Evolutionary conservation across 2,797 vertebrate species (phyloP).

Genomic region (Phalloptychus januarius): DNA sequence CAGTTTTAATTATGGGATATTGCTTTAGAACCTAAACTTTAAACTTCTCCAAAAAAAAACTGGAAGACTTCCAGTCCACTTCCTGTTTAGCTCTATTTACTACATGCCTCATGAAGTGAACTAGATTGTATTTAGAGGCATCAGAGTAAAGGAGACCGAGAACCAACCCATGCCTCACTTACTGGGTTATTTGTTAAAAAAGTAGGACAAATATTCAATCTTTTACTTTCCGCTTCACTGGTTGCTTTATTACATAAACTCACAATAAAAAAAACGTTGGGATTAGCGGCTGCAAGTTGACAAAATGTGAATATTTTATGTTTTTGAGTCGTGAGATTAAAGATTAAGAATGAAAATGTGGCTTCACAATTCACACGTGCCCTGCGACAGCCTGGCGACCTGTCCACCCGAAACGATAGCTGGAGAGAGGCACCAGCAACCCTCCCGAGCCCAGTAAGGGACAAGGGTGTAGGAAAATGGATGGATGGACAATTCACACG

Average conservation of each 20-base stretch:
- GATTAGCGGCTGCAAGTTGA: not conserved
- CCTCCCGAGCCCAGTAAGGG: too few relatives aligned
- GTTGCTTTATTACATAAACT: not conserved
- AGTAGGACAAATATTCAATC: not conserved
- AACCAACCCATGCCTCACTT: not conserved
- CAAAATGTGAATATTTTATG: not conserved
- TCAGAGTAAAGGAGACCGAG: not conserved
- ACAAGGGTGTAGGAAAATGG: too few relatives aligned
- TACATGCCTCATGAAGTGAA: not conserved
- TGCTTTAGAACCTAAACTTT: too few relatives aligned
- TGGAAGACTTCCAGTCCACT: too few relatives aligned
- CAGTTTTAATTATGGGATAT: too few relatives aligned
- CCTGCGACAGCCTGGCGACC: too few relatives aligned
- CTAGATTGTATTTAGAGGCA: not conserved
- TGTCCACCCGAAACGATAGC: too few relatives aligned
- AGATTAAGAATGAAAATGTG: not conserved
- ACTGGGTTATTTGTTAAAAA: not conserved
- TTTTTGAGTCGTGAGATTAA: not conserved
- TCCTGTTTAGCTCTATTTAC: not conserved
- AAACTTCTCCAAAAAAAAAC: too few relatives aligned
- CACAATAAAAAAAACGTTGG: not conserved
- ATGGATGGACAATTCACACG: too few relatives aligned
- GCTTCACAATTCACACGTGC: too few relatives aligned
- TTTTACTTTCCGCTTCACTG: not conserved
- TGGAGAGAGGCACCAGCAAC: too few relatives aligned